Percentiles rank a stretch among this genome's conserved stretches.
phyloP scores from a whole-genome alignment of 2,797 vertebrate species.

The Alcedo quadribrachys region DNA sequence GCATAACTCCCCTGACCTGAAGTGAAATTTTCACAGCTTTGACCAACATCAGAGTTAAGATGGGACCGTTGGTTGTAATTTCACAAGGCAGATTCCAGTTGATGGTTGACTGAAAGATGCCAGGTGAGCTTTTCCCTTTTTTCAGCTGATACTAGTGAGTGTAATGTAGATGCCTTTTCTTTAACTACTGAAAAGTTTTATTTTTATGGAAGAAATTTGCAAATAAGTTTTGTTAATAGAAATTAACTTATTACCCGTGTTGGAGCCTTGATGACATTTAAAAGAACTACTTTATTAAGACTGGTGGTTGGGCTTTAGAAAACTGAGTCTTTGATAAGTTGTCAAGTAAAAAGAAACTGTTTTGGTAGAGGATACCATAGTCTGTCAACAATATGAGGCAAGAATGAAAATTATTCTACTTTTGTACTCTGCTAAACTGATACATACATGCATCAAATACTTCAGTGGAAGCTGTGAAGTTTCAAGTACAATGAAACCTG shows the following conservation, averaged over 20 bases:
- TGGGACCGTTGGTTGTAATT: not conserved
- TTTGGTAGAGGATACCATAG: not conserved
- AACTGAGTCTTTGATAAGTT: not conserved
- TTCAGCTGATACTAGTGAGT: not conserved
- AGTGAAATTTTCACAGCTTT: not conserved
- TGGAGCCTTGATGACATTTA: not conserved
- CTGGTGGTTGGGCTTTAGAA: not conserved
- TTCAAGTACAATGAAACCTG: conserved; percentile 73
- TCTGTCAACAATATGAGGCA: conserved; percentile 38
- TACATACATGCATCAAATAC: conserved; percentile 43
- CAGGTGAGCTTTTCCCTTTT: not conserved
- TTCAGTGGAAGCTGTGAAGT: conserved; percentile 68
- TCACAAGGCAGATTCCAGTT: not conserved
- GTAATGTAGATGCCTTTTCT: not conserved
- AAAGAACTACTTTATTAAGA: not conserved
- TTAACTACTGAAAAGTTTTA: not conserved
- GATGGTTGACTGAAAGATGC: not conserved
- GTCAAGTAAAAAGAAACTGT: not conserved
- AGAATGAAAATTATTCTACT: conserved; percentile 55
- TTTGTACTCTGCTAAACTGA: conserved; percentile 21
- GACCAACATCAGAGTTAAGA: not conserved
- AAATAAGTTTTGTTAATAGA: not conserved
- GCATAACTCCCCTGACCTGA: not conserved
- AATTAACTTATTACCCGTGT: not conserved
- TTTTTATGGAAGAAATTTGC: not conserved